Evolutionary conservation across 2,797 vertebrate genomes (phyloP), one percentile per base, ranked within the genome.

Genomic region (Hephaestus fuliginosus): DNA sequence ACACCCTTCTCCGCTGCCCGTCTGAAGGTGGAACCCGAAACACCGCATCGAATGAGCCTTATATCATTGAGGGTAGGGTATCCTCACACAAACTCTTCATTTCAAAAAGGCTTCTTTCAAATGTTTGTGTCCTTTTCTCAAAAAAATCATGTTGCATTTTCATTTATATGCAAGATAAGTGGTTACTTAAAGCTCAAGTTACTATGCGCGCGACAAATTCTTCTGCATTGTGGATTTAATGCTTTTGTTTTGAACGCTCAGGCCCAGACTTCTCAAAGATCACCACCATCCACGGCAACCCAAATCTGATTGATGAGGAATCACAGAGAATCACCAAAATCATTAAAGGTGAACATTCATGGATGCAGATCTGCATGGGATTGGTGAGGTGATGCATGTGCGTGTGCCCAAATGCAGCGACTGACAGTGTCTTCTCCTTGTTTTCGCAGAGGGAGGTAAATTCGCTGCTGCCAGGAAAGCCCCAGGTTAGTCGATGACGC

Each of bases 201-300:
- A 49, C 6, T 52, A 15, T 76, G 28, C 56, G 66, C 67, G 17
- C 5, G 56, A 10, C 3, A 11, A 22, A 20, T 10, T 48, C 2
- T 20, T 12, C 4, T 4, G 6, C 1, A 36, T 62, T 77, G 44
- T 76, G 5, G n/a, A 64, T 75, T 13, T 86, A 66, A 87, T 22
- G 13, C 4, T 56, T 75, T 72, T 79, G 15, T 75, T 81, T 66
- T 68, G 18, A 43, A 80, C 5, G 2, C 61, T 63, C 81, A 96
- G 95, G 92, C 30, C 93, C 95, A 13, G 94, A 96, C 80, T 94
- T 95, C 55, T 92, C 95, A 1, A 92, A 89, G 83, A 94, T 96
- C 81, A 93, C 89, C 72, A 93, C 91, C 76, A 88, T 95, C 74
- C 92, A 93, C 0, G 80, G 91, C 2, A 84, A 93, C 80, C 90